Evolutionary conservation across 1,140 invertebrate species (phyloP).

Genomic region (Listronotus bonariensis): DNA sequence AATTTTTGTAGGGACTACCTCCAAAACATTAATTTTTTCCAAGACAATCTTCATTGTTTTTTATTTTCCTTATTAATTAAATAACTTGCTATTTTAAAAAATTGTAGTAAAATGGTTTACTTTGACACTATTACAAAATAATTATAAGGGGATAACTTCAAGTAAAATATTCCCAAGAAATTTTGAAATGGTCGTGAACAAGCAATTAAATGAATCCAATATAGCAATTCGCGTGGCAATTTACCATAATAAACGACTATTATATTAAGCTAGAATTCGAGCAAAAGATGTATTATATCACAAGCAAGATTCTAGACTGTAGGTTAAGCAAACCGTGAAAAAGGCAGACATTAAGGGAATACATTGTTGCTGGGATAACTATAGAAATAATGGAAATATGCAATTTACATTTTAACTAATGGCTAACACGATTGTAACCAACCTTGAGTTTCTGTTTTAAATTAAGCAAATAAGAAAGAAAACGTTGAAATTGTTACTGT

Average conservation of each 20-base stretch:
- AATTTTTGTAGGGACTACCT: too few species aligned
- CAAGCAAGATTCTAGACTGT: constrained; percentile 15
- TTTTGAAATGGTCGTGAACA: constrained; percentile 3
- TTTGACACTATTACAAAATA: too few species aligned
- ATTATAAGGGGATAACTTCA: too few species aligned
- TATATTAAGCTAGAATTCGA: constrained; percentile 15
- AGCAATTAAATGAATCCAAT: constrained; percentile 23
- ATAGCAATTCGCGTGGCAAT: constrained; percentile 23
- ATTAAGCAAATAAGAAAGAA: too few species aligned
- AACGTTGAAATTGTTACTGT: too few species aligned
- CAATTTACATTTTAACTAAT: constrained; percentile 31
- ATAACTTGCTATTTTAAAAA: too few species aligned
- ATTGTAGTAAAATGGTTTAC: too few species aligned
- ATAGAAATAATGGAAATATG: constrained; percentile 17
- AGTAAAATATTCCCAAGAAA: not conserved
- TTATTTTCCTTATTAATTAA: too few species aligned
- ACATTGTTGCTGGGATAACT: constrained; percentile 20
- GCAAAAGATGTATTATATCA: constrained; percentile 20
- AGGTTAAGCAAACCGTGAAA: constrained; percentile 31
- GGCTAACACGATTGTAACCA: not conserved
- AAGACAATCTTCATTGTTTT: too few species aligned
- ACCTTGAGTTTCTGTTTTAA: too few species aligned
- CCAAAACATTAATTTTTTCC: too few species aligned
- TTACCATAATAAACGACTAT: constrained; percentile 24
- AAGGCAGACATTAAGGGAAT: constrained; percentile 31